Evolutionary conservation across 2,888 invertebrate genomes (phyloP), one percentile per base, ranked within the genome.

Genomic region (Hyposoter dolosus): DNA sequence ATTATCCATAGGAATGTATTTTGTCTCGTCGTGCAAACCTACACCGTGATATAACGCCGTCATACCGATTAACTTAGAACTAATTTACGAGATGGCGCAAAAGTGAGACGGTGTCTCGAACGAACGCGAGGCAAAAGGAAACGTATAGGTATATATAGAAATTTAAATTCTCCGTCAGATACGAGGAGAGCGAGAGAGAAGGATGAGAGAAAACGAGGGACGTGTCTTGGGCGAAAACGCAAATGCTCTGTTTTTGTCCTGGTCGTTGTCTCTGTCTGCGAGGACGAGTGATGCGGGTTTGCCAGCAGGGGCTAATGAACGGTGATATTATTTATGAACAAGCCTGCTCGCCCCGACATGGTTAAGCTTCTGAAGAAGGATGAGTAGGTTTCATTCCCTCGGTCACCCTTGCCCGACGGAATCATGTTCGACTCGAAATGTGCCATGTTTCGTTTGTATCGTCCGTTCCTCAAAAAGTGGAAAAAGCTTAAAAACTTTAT

Each of bases 31-130:
- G 53, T 82, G 89, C 86, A 89, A 90, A 87, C 83, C 89, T 88
- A 87, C 84, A 88, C 87, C 87, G 66, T 77, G 87, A 84, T 85
- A 79, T 83, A 87, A 88, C 90, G 89, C 90, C 90, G 89, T 89
- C 91, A 10, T 40, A 87, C 89, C 92, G 91, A 92, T 92, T 92
- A 93, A 91, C 90, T 90, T 84, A 87, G 89, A 90, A 90, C 93
- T 92, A 93, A 92, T 92, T 92, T 91, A 91, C 90, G 89, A 87
- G 89, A 90, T 88, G 82, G 79, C 76, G 78, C 74, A 68, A 74
- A 68, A 82, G 77, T 45, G 77, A 77, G 83, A 69, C 56, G 7
- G 17, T 45, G 35, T 19, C 12, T 15, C 12, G 50, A 35, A 60
- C 10, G 23, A n/a, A 50, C 7, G 40, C 40, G 40, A 40, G 32